Percentiles rank a stretch among this genome's conserved stretches.
Conservation (phyloP, 2,797 vertebrate species). For the Tapirus indicus region DNA sequence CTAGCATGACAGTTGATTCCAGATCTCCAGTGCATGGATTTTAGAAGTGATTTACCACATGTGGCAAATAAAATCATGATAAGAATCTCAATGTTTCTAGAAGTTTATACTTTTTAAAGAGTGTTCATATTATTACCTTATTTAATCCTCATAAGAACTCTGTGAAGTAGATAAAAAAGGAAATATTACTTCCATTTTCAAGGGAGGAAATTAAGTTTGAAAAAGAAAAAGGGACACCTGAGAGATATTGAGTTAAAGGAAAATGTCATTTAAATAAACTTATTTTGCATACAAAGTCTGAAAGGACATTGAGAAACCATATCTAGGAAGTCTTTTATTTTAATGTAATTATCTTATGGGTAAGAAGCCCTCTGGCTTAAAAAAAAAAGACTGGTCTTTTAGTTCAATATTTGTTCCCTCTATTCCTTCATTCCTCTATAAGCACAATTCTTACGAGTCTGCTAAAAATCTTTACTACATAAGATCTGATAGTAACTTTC, state of each 20-base stretch:
- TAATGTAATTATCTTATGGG: background rate
- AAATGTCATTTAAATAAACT: constrained; percentile 11
- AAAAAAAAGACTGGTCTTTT: background rate
- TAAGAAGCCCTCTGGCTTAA: background rate
- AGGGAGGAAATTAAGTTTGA: background rate
- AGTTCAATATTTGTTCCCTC: background rate
- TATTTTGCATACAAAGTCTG: background rate
- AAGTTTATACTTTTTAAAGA: background rate
- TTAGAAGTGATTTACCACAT: background rate
- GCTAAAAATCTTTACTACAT: background rate
- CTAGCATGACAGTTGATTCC: background rate
- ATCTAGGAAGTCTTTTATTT: background rate
- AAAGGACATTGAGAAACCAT: background rate
- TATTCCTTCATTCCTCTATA: background rate
- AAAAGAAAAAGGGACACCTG: background rate
- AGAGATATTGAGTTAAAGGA: background rate
- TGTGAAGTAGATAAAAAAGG: background rate
- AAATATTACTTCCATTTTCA: background rate
- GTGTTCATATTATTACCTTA: background rate
- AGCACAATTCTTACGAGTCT: background rate
- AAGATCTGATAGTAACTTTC: background rate
- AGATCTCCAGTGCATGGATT: background rate
- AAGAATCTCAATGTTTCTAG: background rate
- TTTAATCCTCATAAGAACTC: background rate
- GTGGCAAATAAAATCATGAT: background rate